These are phyloP conservation scores for Drosophila rubida DNA, from an alignment of 2,888 invertebrate genomes.

Conservation along the genomic window DNA sequence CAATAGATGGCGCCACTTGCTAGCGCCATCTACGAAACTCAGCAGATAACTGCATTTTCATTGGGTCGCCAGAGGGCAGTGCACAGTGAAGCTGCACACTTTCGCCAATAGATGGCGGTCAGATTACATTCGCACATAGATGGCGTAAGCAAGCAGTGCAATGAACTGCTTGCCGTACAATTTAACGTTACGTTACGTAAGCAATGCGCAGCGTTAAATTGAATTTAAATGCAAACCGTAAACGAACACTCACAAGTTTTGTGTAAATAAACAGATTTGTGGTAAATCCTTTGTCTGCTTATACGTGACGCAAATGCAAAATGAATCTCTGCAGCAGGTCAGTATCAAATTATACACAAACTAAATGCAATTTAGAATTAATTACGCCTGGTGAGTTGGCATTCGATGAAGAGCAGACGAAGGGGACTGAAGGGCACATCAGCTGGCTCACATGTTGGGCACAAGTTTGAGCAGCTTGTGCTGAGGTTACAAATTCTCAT, in stretches of 20 bases:
- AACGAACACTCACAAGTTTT: background rate
- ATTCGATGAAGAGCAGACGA: conserved; percentile 1
- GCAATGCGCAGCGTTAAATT: background rate
- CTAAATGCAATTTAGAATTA: conserved; percentile 76
- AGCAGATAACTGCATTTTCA: background rate
- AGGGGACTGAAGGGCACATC: background rate
- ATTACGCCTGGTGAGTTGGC: conserved; percentile 62
- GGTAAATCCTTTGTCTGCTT: conserved; percentile 11
- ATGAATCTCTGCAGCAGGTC: conserved; percentile 32
- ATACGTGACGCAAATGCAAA: conserved; percentile 42
- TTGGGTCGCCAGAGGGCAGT: background rate
- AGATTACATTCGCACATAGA: conserved; percentile 24
- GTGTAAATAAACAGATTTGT: conserved; percentile 37
- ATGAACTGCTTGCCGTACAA: background rate
- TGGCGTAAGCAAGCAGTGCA: conserved; percentile 7
- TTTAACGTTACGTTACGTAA: conserved; percentile 1
- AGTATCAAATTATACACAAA: conserved; percentile 26
- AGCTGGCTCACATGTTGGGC: conserved; percentile 21
- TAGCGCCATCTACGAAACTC: conserved; percentile 42
- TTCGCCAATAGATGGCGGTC: conserved; percentile 31
- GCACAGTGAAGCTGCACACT: rapidly evolving
- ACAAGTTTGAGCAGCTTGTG: conserved; percentile 79
- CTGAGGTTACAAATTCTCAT: conserved; percentile 82
- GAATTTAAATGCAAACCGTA: conserved; percentile 11
- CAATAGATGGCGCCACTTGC: conserved; percentile 2